These are phyloP conservation scores for Carcinoscorpius rotundicauda DNA, from an alignment of 1,140 invertebrate species.

Conservation along the genomic window DNA sequence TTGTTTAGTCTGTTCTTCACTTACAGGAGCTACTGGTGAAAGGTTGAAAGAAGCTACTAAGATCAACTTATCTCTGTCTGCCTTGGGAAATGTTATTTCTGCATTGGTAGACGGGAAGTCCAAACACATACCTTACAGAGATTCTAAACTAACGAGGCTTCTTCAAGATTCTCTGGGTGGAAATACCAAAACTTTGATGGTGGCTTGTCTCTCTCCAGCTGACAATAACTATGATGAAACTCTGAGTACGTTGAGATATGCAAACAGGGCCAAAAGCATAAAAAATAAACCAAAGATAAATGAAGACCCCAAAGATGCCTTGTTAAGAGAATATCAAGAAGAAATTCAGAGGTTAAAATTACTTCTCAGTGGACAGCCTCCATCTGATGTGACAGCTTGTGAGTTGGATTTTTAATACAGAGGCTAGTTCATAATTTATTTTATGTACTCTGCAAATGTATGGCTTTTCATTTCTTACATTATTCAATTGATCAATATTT, in stretches of 20 bases:
- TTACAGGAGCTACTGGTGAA: constrained; percentile 61
- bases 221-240: constrained; percentile 85
- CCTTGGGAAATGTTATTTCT: constrained; percentile 87
- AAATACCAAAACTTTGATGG: constrained; percentile 89
- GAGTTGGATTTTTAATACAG: not conserved
- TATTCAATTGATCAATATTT: too few species aligned
- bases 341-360: constrained; percentile 63
- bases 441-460: not conserved
- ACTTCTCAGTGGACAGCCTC: constrained; percentile 42
- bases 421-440: not conserved
- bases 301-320: constrained; percentile 85
- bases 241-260: constrained; percentile 66
- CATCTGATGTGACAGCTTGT: not conserved
- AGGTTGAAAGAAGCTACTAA: constrained; percentile 85
- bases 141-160: constrained; percentile 83
- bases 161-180: constrained; percentile 87
- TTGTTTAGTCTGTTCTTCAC: not conserved
- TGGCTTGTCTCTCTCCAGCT: constrained; percentile 80
- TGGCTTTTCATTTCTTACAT: not conserved
- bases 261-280: constrained; percentile 85
- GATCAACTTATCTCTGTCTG: constrained; percentile 88
- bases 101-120: constrained; percentile 78
- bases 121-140: constrained; percentile 79
- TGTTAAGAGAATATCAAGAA: constrained; percentile 74
- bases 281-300: constrained; percentile 85